phyloP scores from a whole-genome alignment of 1,140 invertebrate genomes.

The Pseudomyrmex gracilis region DNA sequence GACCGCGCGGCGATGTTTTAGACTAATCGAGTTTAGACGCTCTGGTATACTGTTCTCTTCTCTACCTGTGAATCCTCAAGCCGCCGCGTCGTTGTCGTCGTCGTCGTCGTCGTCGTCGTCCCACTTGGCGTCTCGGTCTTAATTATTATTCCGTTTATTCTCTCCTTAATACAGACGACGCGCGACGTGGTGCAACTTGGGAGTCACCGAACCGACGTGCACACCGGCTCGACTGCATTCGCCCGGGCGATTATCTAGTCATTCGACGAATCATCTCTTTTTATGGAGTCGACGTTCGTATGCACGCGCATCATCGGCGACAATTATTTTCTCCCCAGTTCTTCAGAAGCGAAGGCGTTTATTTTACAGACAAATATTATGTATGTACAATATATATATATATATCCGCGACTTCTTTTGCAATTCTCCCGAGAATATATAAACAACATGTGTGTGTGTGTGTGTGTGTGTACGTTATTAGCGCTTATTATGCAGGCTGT shows the following conservation, averaged over 20 bases:
- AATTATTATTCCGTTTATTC: constrained; percentile 60
- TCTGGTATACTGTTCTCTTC: neutral
- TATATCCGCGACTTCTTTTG: too few species aligned
- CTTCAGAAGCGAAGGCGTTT: constrained; percentile 9
- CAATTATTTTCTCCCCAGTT: constrained; percentile 26
- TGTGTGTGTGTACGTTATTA: constrained; percentile 3
- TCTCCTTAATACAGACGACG: neutral
- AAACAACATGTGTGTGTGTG: too few species aligned
- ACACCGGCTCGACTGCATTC: constrained; percentile 7
- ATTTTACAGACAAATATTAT: neutral
- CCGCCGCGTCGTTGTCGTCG: neutral
- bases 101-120: constrained; percentile 1
- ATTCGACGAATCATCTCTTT: constrained; percentile 38
- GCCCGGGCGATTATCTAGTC: constrained; percentile 42
- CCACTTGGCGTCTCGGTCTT: constrained; percentile 35
- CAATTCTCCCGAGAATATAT: too few species aligned
- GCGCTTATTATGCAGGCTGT: constrained; percentile 44
- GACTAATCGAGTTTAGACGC: constrained; percentile 32
- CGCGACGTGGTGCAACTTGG: constrained; percentile 8
- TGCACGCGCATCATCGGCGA: constrained; percentile 22
- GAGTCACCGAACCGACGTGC: constrained; percentile 12
- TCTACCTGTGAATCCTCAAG: constrained; percentile 38
- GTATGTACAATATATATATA: neutral
- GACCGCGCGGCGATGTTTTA: neutral
- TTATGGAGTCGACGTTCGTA: constrained; percentile 39